Evolutionary conservation across 2,113 vertebrate species (phyloP).

Genomic region (Willisornis vidua): DNA sequence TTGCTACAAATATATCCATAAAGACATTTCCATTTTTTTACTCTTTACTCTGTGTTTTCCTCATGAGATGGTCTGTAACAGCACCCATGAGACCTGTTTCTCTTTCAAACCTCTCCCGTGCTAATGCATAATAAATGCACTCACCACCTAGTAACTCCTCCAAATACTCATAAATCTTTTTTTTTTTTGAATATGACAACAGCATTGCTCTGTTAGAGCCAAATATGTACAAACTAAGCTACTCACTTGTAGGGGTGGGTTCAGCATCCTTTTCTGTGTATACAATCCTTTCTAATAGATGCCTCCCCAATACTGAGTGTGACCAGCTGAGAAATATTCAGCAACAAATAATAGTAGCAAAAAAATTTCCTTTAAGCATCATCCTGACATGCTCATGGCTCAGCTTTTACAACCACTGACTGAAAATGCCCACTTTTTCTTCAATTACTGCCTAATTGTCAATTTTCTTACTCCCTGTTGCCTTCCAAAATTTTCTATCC

Average conservation of each 20-base stretch:
- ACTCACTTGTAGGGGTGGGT: background rate
- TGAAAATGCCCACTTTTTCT: background rate
- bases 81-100: background rate
- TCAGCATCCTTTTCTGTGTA: background rate
- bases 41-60: conserved; percentile 9
- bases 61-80: conserved; percentile 14
- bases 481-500: background rate
- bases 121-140: conserved; percentile 24
- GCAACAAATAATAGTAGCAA: background rate
- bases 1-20: background rate
- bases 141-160: background rate
- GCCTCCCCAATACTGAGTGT: background rate
- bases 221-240: background rate
- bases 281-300: background rate
- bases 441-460: conserved; percentile 1
- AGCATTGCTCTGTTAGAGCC: background rate
- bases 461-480: background rate
- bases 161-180: background rate
- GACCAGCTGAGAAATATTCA: background rate
- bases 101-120: conserved; percentile 13
- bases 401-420: background rate
- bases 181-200: background rate
- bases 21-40: background rate
- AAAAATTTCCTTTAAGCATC: background rate
- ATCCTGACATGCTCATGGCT: background rate